Conservation (phyloP, 2,888 invertebrate species). For the Conus canariensis region DNA sequence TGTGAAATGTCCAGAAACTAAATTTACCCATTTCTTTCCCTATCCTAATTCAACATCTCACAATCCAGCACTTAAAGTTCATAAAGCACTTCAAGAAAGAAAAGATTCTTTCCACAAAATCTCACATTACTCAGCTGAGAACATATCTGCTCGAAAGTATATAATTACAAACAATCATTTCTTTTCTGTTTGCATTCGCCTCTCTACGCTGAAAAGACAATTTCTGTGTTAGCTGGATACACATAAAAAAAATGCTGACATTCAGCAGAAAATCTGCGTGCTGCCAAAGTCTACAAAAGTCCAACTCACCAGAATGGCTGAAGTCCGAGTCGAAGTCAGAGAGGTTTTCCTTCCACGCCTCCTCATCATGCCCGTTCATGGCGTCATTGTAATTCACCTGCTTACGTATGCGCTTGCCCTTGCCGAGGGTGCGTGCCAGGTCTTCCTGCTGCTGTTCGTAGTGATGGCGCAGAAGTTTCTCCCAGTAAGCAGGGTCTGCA, state of each 20-base stretch:
- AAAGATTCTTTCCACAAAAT: too few species aligned
- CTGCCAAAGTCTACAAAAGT: background rate
- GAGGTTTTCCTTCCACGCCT: constrained; percentile 97
- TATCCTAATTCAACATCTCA: too few species aligned
- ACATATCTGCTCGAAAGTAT: too few species aligned
- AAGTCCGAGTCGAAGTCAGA: constrained; percentile 98
- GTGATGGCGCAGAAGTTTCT: constrained; percentile 97
- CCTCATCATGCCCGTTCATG: constrained; percentile 81
- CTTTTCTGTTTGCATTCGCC: too few species aligned
- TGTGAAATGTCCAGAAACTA: too few species aligned
- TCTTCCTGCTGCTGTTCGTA: constrained; percentile 99
- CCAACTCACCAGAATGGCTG: constrained; percentile 81
- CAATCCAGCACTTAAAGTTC: too few species aligned
- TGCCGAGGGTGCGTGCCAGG: constrained; percentile 88
- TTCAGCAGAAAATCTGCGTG: background rate
- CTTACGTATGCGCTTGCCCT: constrained; percentile 95
- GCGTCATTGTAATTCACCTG: constrained; percentile 81
- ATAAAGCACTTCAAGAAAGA: too few species aligned
- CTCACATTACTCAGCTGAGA: too few species aligned
- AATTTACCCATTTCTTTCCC: too few species aligned
- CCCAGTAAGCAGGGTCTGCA: constrained; percentile 99
- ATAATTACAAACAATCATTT: too few species aligned
- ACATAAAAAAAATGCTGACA: too few species aligned
- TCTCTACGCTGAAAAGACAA: background rate
- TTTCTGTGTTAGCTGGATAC: background rate